These are phyloP conservation scores for Acanthis flammea DNA, from an alignment of 2,797 vertebrate species.

Conservation along the genomic window DNA sequence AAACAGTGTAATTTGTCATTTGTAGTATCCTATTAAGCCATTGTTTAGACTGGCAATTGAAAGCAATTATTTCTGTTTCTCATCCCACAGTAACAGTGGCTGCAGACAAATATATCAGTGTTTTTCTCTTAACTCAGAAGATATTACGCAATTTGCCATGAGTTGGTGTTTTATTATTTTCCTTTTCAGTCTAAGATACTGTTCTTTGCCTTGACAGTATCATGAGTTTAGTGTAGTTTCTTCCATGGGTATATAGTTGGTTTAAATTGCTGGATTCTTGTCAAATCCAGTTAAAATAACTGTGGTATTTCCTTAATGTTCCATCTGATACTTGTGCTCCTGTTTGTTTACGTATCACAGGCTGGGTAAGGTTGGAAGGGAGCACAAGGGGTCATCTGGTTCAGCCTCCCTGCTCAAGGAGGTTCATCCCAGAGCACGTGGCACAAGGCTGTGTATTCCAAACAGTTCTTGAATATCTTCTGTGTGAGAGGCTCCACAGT, in stretches of 20 bases:
- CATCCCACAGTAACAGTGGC: background rate
- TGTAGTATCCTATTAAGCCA: background rate
- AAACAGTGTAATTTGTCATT: background rate
- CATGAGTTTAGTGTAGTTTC: fast-evolving
- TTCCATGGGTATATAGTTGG: background rate
- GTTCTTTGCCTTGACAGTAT: background rate
- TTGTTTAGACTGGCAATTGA: background rate
- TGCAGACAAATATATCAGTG: background rate
- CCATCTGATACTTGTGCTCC: background rate
- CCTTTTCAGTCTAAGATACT: background rate
- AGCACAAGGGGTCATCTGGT: background rate
- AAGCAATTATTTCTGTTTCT: background rate
- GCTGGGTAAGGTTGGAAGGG: background rate
- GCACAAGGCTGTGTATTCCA: background rate
- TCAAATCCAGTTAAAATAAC: background rate
- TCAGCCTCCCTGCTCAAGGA: background rate
- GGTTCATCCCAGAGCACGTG: background rate
- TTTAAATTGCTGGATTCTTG: background rate
- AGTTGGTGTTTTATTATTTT: background rate
- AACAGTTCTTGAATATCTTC: background rate
- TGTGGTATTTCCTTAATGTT: background rate
- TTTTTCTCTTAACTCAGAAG: background rate
- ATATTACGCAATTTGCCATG: background rate
- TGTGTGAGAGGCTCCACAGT: background rate
- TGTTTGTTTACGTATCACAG: background rate